Conservation (phyloP, 2,797 vertebrate species). For the Bradypodion pumilum region DNA sequence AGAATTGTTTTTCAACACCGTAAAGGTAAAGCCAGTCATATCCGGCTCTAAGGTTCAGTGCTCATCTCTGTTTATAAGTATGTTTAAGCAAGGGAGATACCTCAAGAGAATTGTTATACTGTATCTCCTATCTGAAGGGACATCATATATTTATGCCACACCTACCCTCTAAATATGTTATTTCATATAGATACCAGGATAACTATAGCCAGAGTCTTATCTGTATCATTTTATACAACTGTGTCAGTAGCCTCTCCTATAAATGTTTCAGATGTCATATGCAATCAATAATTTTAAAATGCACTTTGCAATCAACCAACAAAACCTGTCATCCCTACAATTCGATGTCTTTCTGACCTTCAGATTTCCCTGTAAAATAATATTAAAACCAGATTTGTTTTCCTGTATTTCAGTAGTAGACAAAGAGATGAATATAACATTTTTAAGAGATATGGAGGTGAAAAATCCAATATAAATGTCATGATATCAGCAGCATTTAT, state of each 20-base stretch:
- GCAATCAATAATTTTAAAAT: conserved; percentile 25
- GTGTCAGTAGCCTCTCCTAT: not conserved
- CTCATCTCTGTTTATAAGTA: too few species aligned
- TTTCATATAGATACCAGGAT: not conserved
- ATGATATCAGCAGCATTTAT: not conserved
- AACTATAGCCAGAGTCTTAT: conserved; percentile 2
- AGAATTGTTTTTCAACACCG: not conserved
- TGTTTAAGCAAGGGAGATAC: not conserved
- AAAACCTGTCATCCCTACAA: conserved; percentile 15
- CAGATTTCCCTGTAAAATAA: conserved; percentile 36
- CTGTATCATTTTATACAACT: conserved; percentile 22
- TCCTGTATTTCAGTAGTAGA: not conserved
- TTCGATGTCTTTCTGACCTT: conserved; percentile 42
- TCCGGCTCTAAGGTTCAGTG: too few species aligned
- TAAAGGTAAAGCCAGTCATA: too few species aligned
- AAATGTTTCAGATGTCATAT: conserved; percentile 39
- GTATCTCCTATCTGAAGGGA: not conserved
- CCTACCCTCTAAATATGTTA: not conserved
- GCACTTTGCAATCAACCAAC: conserved; percentile 21
- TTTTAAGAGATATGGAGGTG: not conserved
- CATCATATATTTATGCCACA: not conserved
- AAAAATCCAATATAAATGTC: conserved; percentile 30
- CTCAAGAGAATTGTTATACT: not conserved
- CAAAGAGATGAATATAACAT: not conserved
- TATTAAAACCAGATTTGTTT: conserved; percentile 19